Conservation (phyloP, 1,140 invertebrate genomes). For the Drosophila azteca region DNA sequence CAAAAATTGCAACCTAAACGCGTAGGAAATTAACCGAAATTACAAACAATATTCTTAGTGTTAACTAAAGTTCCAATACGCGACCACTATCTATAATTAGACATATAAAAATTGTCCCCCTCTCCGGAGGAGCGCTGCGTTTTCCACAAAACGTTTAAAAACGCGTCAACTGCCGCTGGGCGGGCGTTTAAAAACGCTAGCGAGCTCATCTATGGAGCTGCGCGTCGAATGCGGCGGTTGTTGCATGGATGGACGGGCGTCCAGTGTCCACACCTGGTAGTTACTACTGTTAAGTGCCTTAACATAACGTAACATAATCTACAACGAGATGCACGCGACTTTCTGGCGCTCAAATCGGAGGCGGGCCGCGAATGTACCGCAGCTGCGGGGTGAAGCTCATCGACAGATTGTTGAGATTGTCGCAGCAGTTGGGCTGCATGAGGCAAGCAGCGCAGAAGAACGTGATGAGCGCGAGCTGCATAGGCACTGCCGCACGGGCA, state of each 20-base stretch:
- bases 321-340: constrained; percentile 28
- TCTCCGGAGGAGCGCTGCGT: constrained; percentile 31
- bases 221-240: constrained; percentile 26
- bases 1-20: constrained; percentile 44
- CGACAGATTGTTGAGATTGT: constrained; percentile 92
- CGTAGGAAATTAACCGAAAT: constrained; percentile 51
- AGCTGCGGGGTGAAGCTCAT: constrained; percentile 93
- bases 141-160: constrained; percentile 27
- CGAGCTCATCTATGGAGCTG: constrained; percentile 13
- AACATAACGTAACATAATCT: constrained; percentile 54
- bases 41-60: constrained; percentile 58
- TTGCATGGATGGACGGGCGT: constrained; percentile 4
- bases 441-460: constrained; percentile 92
- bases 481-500: constrained; percentile 90
- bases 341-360: constrained; percentile 89
- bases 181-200: constrained; percentile 43
- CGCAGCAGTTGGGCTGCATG: constrained; percentile 92
- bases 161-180: constrained; percentile 28
- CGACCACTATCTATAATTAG: constrained; percentile 31
- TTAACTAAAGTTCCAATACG: constrained; percentile 40
- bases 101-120: constrained; percentile 23
- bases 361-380: constrained; percentile 92
- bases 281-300: constrained; percentile 46
- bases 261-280: constrained; percentile 12
- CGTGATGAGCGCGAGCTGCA: constrained; percentile 92